Base-by-base conservation (phyloP, 2,888 invertebrate genomes). In the Tetramorium bicarinatum region DNA sequence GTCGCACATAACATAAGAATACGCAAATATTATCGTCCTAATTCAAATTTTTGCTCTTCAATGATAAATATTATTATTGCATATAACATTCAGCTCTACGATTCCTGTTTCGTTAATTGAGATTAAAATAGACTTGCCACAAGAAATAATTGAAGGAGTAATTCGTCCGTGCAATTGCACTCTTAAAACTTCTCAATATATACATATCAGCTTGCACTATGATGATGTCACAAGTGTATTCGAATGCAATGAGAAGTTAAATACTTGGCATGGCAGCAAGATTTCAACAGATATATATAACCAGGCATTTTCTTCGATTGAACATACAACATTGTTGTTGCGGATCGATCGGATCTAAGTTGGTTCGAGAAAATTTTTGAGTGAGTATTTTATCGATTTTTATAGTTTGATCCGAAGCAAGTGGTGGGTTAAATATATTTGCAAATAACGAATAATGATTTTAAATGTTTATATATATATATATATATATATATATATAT, bases 381-480 rank as follows among this genome's bases (percentile, higher is more conserved):
- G 54, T 77, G 52, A 41, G 69, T 52, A 54, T 25, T 49, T 76
- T 3, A 41, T 44, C 11, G 15, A 67, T 8, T 52, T 52, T 54
- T 9, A n/a, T 8, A 34, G 52, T 13, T 64, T 49, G 8, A 25
- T 18, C 1, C 34, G 8, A 66, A 76, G 13, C 15, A 74, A 61
- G 29, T 44, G 3, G 13, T n/a, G 1, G 2, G 11, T 41, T 25
- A 29, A 44, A 61, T 47, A 44, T 74, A 47, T 44, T 61, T 6
- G 9, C 15, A 21, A 62, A 34, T 15, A 74, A 74, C 18, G 3
- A 34, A n/a, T 54, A 54, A 49, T 1, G 3, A 59, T 74, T 29
- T 59, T 6, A 8, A 71, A 52, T 38, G 2, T 9, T 52, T 52
- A 52, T 21, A 71, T n/a, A 52, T 0, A 69, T 18, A 29, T 47